A percentile compares a stretch with the other conserved stretches of the same genome.
These are phyloP conservation scores for Ambastaia sidthimunki DNA, from an alignment of 2,797 vertebrate genomes.

Conservation along the genomic window DNA sequence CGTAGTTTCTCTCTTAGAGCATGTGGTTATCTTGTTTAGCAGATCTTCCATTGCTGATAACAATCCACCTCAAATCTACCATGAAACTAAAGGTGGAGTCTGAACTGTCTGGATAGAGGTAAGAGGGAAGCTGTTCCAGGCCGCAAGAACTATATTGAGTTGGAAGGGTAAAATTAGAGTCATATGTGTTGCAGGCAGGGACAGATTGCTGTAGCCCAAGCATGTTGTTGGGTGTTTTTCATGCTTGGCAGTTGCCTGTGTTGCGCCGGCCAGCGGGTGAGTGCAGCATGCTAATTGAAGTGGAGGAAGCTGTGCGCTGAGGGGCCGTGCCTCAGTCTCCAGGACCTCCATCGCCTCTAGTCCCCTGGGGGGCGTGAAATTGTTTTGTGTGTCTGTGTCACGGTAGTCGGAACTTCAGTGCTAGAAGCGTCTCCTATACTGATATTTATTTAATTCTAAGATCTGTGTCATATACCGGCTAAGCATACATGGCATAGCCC, in stretches of 20 bases:
- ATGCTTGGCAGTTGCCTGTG: conserved; percentile 45
- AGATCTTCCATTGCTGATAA: background rate
- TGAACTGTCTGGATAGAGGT: conserved; percentile 33
- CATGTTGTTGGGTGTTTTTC: conserved; percentile 38
- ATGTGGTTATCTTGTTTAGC: conserved; percentile 6
- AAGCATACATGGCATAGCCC: conserved; percentile 25
- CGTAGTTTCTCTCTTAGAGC: background rate
- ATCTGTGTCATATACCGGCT: conserved; percentile 31
- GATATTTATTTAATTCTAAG: conserved; percentile 46
- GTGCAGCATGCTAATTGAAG: conserved; percentile 62
- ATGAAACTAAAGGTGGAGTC: conserved; percentile 19
- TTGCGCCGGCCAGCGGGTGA: conserved; percentile 40
- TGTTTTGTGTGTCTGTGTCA: conserved; percentile 58
- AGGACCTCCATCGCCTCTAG: conserved; percentile 32
- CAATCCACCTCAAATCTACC: conserved; percentile 20
- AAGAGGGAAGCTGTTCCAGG: conserved; percentile 34
- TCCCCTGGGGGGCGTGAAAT: conserved; percentile 64
- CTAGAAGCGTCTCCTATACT: conserved; percentile 40
- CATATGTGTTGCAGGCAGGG: conserved; percentile 35
- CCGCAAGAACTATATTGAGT: conserved; percentile 28
- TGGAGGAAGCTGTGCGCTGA: conserved; percentile 45
- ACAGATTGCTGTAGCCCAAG: conserved; percentile 35
- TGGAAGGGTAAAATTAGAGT: conserved; percentile 33
- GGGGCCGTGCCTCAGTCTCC: conserved; percentile 38
- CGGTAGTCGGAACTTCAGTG: conserved; percentile 23